Conservation (phyloP, 2,797 vertebrate species). For the Characodon lateralis region DNA sequence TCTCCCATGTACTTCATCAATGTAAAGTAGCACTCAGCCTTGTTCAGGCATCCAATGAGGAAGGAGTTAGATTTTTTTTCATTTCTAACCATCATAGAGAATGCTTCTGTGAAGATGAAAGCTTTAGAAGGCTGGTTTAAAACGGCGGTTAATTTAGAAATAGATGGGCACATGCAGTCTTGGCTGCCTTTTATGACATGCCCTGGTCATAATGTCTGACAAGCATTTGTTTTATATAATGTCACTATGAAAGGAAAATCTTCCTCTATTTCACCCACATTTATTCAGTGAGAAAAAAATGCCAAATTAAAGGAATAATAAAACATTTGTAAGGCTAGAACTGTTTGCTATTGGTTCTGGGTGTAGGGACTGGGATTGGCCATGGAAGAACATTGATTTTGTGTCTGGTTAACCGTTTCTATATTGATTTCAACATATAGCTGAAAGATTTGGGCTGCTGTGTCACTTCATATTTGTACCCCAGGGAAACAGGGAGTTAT, state of each 20-base stretch:
- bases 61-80: background rate
- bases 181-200: background rate
- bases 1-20: conserved; percentile 50
- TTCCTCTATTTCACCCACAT: too few species aligned
- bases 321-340: background rate
- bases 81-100: background rate
- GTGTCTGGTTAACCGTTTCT: background rate
- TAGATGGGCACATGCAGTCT: background rate
- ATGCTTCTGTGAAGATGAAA: background rate
- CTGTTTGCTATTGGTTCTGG: background rate
- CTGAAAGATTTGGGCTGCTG: background rate
- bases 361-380: too few species aligned
- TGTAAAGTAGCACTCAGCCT: conserved; percentile 32
- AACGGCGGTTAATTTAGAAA: background rate
- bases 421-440: background rate
- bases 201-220: background rate
- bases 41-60: background rate
- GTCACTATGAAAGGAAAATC: background rate
- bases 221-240: background rate
- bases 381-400: too few species aligned
- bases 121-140: background rate
- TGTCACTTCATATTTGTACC: background rate
- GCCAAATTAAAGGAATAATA: background rate
- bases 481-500: background rate
- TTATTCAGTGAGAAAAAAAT: conserved; percentile 1